Evolutionary conservation across 2,113 vertebrate genomes (phyloP).

Genomic region (Actinemys pallida): DNA sequence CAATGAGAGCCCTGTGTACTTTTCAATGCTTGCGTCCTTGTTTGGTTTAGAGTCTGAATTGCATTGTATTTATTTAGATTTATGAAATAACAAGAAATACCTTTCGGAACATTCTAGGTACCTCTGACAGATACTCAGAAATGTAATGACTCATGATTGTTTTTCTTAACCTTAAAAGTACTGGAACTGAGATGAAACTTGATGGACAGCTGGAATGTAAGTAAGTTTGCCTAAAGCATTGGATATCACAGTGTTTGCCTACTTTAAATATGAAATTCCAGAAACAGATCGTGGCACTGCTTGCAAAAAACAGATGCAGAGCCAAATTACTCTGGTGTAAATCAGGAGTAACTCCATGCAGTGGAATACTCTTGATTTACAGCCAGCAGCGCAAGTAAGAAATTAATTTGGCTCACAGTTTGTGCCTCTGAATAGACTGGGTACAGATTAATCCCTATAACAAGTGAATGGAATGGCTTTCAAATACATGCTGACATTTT

Average conservation of each 20-base stretch:
- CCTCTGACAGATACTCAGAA: not conserved
- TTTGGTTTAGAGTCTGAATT: not conserved
- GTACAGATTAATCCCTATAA: not conserved
- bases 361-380: not conserved
- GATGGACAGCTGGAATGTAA: not conserved
- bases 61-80: not conserved
- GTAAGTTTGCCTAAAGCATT: not conserved
- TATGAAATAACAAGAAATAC: not conserved
- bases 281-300: not conserved
- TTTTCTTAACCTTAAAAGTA: not conserved
- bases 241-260: not conserved
- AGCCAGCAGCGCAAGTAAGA: not conserved
- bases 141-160: not conserved
- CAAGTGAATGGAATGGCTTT: not conserved
- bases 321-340: not conserved
- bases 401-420: not conserved
- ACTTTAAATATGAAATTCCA: slow-evolving; percentile 4
- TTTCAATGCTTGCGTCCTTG: not conserved
- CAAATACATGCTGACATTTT: not conserved
- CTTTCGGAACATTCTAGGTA: not conserved
- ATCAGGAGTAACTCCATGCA: not conserved
- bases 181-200: not conserved
- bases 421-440: not conserved
- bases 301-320: not conserved
- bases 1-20: accelerated